Percentiles rank a stretch among this genome's conserved stretches.
phyloP scores from a whole-genome alignment of 92 coral and sea anemone genomes.

The Epizoanthus fatuus region DNA sequence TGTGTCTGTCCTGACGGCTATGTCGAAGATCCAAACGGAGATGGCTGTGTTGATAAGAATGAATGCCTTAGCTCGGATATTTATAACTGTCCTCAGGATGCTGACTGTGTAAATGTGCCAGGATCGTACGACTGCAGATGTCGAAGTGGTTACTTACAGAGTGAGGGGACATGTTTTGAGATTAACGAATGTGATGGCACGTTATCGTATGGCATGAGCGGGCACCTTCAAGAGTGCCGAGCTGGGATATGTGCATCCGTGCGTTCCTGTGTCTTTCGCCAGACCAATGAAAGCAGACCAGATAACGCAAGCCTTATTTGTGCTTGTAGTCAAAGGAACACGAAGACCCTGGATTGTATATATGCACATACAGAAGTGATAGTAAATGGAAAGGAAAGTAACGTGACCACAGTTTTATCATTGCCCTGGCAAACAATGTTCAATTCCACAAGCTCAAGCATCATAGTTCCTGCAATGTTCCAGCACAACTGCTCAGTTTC shows the following conservation, averaged over 20 bases:
- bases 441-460: constrained; percentile 30
- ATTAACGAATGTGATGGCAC: constrained; percentile 68
- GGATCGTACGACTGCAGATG: constrained; percentile 78
- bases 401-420: constrained; percentile 40
- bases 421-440: constrained; percentile 60
- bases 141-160: constrained; percentile 66
- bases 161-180: constrained; percentile 73
- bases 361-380: constrained; percentile 34
- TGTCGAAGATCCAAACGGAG: constrained; percentile 47
- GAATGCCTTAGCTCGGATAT: constrained; percentile 60
- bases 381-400: neutral
- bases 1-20: constrained; percentile 79
- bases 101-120: constrained; percentile 60
- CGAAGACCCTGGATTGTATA: constrained; percentile 58
- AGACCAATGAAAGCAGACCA: constrained; percentile 27
- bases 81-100: constrained; percentile 54
- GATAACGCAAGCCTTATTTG: constrained; percentile 63
- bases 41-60: constrained; percentile 65
- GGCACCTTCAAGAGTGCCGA: constrained; percentile 66
- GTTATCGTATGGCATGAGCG: constrained; percentile 33
- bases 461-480: constrained; percentile 29
- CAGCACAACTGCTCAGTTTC: constrained; percentile 65
- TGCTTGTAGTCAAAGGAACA: constrained; percentile 59
- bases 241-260: constrained; percentile 61
- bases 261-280: constrained; percentile 57